Evolutionary conservation across 2,888 invertebrate species (phyloP).

Genomic region (Malthinus seriepunctatus): DNA sequence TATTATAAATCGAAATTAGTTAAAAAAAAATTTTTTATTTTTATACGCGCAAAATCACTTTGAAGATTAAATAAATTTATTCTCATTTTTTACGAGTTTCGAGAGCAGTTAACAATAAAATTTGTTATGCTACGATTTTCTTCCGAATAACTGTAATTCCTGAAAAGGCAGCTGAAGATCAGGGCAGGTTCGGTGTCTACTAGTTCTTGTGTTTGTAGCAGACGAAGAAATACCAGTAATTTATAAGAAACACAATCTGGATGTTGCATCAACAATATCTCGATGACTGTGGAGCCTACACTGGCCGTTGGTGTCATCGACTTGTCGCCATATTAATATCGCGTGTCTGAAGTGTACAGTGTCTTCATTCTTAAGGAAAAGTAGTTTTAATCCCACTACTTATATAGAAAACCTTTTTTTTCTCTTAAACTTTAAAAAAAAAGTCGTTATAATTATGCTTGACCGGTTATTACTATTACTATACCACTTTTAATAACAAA

Average conservation of each 20-base stretch:
- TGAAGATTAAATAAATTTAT: too few relatives aligned
- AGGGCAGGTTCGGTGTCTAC: conserved; percentile 46
- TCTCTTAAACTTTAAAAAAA: conserved; percentile 34
- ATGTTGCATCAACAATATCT: conserved; percentile 53
- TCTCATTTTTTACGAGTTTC: too few relatives aligned
- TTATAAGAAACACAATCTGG: conserved; percentile 53
- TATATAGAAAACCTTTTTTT: conserved; percentile 43
- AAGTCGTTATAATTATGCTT: conserved; percentile 41
- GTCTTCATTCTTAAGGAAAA: conserved; percentile 49
- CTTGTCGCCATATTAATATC: conserved; percentile 54
- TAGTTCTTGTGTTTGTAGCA: conserved; percentile 42
- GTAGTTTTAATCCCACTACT: conserved; percentile 47
- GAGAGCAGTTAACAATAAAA: conserved; percentile 14
- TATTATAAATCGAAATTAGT: conserved; percentile 10
- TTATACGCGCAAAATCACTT: conserved; percentile 8
- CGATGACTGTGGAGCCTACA: conserved; percentile 51
- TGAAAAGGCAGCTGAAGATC: conserved; percentile 48
- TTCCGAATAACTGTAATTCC: conserved; percentile 51
- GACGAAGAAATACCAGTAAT: conserved; percentile 50
- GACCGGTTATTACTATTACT: conserved; percentile 30
- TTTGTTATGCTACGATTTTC: conserved; percentile 37
- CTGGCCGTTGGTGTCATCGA: conserved; percentile 52
- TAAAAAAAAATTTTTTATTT: conserved; percentile 29
- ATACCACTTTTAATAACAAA: conserved; percentile 19
- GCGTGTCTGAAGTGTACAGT: conserved; percentile 48